Evolutionary conservation across 1,140 invertebrate species (phyloP), one percentile per base, ranked within the genome.

Genomic region (Agrypnia vestita): DNA sequence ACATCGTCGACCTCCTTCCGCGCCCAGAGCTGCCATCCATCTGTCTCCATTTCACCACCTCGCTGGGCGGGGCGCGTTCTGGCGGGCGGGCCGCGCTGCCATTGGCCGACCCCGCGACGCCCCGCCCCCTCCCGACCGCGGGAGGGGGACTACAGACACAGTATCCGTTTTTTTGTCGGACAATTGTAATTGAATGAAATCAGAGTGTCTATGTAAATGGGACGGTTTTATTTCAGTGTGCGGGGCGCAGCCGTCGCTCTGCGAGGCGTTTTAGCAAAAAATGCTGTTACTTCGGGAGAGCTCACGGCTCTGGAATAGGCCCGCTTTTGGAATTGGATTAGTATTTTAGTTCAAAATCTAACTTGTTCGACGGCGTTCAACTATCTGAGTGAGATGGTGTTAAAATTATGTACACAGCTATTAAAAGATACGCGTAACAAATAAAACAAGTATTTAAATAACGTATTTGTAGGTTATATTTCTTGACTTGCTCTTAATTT

Each of bases 31-130:
- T 13, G 10, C 61, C 11, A 35, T 25, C 61, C 61, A 25, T 64
- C 61, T 64, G 61, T 64, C 61, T 64, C 61, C 21, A 64, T 64
- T 64, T 25, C 61, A 44, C 19, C 61, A 35, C 19, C 21, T 43
- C 61, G 3, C 21, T 21, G 61, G 61, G 61, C 61, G 61, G 21
- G 61, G 61, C 61, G 25, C 4, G 61, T 25, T 25, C 25, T 25
- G 3, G 49, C 8, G 49, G 49, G 49, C 49, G 49, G 11, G 49
- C 11, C 49, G 0, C n/a, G 49, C 49, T 12, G 11, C 49, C 49
- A 64, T 64, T 64, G 61, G 61, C 61, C 35, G 61, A 8, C 21
- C 25, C 25, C 25, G 10, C 10, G 19, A 10, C 61, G 19, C 61
- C 61, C 25, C 19, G 35, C 17, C 21, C 59, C 13, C 21, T 11